Conservation (phyloP, 2,113 vertebrate genomes). For the Thamnophis sirtalis region DNA sequence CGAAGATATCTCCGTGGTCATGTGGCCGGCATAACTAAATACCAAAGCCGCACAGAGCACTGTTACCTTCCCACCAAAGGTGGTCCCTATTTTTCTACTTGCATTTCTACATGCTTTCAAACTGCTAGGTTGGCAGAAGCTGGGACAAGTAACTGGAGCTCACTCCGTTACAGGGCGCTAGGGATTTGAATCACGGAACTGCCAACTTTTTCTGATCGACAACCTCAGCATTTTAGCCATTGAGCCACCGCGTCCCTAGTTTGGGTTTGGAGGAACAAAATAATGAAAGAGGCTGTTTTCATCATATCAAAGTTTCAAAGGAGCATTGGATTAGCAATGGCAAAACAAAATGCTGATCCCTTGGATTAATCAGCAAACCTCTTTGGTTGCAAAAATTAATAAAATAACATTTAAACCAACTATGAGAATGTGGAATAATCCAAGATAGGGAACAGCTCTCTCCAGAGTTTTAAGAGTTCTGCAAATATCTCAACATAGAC, state of each 20-base stretch:
- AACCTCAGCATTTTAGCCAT: too few species aligned
- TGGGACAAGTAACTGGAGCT: too few species aligned
- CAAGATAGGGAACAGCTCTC: background rate
- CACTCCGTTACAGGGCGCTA: too few species aligned
- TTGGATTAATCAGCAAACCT: background rate
- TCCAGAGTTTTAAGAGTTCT: background rate
- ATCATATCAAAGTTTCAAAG: background rate
- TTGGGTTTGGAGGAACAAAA: background rate
- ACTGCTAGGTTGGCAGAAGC: too few species aligned
- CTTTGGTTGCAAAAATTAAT: background rate
- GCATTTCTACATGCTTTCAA: too few species aligned
- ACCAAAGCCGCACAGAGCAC: too few species aligned
- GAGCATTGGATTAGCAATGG: background rate
- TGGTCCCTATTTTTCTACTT: too few species aligned
- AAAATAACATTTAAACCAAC: background rate
- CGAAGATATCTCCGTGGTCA: too few species aligned
- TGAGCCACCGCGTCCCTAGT: background rate
- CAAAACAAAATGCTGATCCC: background rate
- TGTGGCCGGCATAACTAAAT: too few species aligned
- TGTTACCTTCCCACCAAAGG: too few species aligned
- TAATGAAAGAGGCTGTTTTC: background rate
- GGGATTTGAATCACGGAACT: too few species aligned
- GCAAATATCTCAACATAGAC: background rate
- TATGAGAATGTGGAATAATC: background rate
- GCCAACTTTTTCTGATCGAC: too few species aligned